Percentiles rank a stretch among this genome's conserved stretches.
These are phyloP conservation scores for Parus major DNA, from an alignment of 2,113 vertebrate species.

Conservation along the genomic window DNA sequence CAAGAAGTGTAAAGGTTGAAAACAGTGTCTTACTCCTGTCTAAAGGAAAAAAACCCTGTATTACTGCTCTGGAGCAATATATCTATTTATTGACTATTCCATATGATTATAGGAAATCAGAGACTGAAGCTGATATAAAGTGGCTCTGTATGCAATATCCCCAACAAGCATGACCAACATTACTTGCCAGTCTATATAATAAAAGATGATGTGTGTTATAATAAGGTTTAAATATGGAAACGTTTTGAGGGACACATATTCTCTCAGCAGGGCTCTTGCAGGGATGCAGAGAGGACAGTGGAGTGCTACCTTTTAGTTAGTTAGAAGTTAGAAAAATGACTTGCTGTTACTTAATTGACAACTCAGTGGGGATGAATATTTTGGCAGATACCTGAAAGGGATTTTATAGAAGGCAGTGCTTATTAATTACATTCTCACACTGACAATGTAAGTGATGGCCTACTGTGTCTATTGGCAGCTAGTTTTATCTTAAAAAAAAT, in stretches of 20 bases:
- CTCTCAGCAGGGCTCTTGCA: not conserved
- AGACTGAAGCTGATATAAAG: not conserved
- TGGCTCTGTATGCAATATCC: not conserved
- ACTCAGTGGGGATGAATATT: not conserved
- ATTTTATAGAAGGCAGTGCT: not conserved
- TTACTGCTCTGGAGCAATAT: not conserved
- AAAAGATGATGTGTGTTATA: not conserved
- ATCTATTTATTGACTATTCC: not conserved
- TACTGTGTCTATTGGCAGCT: not conserved
- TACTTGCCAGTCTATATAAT: not conserved
- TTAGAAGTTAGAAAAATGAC: not conserved
- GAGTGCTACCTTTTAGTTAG: not conserved
- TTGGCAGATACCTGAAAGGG: not conserved
- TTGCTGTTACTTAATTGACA: not conserved
- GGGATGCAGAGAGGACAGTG: not conserved
- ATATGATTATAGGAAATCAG: not conserved
- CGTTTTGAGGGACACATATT: not conserved
- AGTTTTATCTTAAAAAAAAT: not conserved
- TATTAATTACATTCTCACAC: not conserved
- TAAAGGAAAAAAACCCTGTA: not conserved
- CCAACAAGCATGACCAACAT: not conserved
- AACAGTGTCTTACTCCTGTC: not conserved
- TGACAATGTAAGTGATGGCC: not conserved
- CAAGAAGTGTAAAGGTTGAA: not conserved
- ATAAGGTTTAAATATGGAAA: not conserved